Percentiles rank a stretch among this genome's conserved stretches.
Evolutionary conservation across 2,113 vertebrate species (phyloP).

Genomic region (Sinocyclocheilus rhinocerous): DNA sequence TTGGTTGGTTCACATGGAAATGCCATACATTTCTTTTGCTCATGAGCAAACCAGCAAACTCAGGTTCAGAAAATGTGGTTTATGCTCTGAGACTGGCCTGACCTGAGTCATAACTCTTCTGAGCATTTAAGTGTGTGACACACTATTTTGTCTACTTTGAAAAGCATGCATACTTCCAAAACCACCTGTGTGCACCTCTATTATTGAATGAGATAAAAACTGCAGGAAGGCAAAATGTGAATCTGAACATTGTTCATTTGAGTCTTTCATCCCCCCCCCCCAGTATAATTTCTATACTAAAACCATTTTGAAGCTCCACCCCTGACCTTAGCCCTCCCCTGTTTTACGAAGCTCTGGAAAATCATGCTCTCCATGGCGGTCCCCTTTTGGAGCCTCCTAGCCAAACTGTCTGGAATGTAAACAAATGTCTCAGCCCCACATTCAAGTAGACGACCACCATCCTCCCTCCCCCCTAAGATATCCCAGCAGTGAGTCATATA

Average conservation of each 20-base stretch:
- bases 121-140: slow-evolving; percentile 40
- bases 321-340: slow-evolving; percentile 44
- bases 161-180: slow-evolving; percentile 46
- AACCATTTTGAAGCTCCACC: slow-evolving; percentile 45
- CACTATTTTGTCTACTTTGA: slow-evolving; percentile 45
- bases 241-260: slow-evolving; percentile 15
- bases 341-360: slow-evolving; percentile 46
- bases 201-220: slow-evolving; percentile 31
- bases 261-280: neutral
- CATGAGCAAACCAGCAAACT: slow-evolving; percentile 2
- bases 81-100: slow-evolving; percentile 42
- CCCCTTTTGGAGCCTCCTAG: slow-evolving; percentile 68
- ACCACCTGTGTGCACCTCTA: slow-evolving; percentile 24
- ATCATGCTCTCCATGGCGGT: slow-evolving; percentile 55
- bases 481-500: slow-evolving; percentile 75
- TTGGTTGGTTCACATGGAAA: neutral
- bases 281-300: neutral
- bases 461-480: slow-evolving; percentile 68
- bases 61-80: slow-evolving; percentile 40
- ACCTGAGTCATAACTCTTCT: slow-evolving; percentile 58
- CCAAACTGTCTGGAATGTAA: slow-evolving; percentile 75
- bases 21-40: neutral
- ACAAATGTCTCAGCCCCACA: slow-evolving; percentile 70
- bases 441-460: slow-evolving; percentile 68
- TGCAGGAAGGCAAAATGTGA: slow-evolving; percentile 6